Evolutionary conservation across 2,797 vertebrate genomes (phyloP).

Genomic region (Falco biarmicus): DNA sequence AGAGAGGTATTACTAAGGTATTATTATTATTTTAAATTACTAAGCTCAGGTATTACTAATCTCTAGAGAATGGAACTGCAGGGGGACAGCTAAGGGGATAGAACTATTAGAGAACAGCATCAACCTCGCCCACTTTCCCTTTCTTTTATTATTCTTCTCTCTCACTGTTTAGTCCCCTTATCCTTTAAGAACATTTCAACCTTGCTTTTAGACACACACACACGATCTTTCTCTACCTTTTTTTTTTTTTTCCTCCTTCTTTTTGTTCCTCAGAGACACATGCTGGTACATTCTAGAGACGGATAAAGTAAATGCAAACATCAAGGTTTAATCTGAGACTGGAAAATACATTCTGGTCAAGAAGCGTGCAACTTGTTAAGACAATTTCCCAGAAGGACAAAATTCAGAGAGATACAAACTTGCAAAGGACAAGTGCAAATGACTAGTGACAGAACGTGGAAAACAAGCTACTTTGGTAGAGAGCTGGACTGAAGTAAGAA

Average conservation of each 20-base stretch:
- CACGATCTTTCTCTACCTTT: not conserved
- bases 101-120: not conserved
- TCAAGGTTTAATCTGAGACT: not conserved
- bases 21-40: no score
- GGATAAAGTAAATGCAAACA: not conserved
- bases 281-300: not conserved
- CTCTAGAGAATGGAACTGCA: not conserved
- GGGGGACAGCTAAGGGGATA: not conserved
- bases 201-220: not conserved
- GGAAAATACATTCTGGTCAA: not conserved
- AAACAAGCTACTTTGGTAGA: not conserved
- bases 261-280: not conserved
- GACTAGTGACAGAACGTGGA: not conserved
- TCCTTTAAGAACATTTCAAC: not conserved
- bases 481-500: constrained; percentile 1
- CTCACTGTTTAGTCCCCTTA: not conserved
- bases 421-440: not conserved
- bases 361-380: not conserved
- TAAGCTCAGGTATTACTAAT: not conserved
- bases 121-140: not conserved
- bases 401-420: not conserved
- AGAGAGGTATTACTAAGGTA: not conserved
- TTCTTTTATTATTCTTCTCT: not conserved
- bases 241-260: not conserved
- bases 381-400: not conserved